phyloP scores from a whole-genome alignment of 2,113 vertebrate genomes.

The Myiagra hebetior region DNA sequence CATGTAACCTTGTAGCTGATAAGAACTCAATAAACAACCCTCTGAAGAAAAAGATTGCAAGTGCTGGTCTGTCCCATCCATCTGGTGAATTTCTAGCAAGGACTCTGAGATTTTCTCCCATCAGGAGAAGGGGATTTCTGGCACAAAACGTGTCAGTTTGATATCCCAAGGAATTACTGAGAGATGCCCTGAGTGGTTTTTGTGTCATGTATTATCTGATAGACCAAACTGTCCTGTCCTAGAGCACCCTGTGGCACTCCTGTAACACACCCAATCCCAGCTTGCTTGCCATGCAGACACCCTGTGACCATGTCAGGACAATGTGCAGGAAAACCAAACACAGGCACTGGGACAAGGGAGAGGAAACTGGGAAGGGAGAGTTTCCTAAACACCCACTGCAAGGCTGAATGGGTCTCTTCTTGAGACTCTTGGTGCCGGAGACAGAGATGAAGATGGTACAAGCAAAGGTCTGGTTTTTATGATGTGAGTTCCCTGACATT shows the following conservation, averaged over 20 bases:
- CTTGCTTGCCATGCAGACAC: neutral
- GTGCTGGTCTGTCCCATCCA: no score
- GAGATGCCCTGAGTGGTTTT: neutral
- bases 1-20: no score
- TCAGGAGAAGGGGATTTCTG: no score
- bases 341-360: neutral
- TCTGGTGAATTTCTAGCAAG: no score
- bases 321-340: neutral
- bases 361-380: neutral
- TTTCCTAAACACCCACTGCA: neutral
- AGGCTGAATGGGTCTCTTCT: neutral
- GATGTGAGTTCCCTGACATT: neutral
- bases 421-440: neutral
- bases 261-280: neutral
- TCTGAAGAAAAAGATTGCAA: no score
- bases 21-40: no score
- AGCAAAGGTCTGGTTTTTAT: neutral
- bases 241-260: neutral
- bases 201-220: neutral
- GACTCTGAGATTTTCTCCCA: no score
- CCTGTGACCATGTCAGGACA: neutral
- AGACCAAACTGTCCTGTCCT: neutral
- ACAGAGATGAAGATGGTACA: neutral
- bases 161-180: neutral
- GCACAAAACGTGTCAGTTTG: no score